Evolutionary conservation across 2,113 vertebrate genomes (phyloP), one percentile per base, ranked within the genome.

Genomic region (Platysteira castanea): DNA sequence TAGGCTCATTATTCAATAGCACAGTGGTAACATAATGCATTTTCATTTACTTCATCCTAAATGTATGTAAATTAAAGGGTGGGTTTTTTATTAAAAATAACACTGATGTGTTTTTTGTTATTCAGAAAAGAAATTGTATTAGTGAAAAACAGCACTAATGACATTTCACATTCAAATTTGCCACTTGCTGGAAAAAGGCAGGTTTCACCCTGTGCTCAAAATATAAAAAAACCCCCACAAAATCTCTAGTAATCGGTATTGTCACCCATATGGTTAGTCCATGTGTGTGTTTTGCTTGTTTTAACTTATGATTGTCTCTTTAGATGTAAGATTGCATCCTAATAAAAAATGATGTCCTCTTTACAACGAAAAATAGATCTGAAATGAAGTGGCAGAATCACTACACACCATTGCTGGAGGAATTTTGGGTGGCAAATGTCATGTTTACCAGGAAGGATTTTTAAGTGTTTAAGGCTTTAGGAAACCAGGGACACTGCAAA

Each of bases 1-100:
- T 81, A 93, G 93, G 96, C 84, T 97, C 96, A 95, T 97, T 98
- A 97, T 98, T 97, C 97, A 94, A 96, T 88, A 96, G 97, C 97
- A 96, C 96, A 89, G 97, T 95, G 93, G 97, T 90, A 96, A 97
- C 97, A 97, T 96, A 98, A 98, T 98, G 96, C 97, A 96, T 97
- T 98, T 98, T 98, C 97, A 98, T 98, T 98, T 98, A 98, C 96
- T 98, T 97, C 93, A 96, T 89, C 96, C 96, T 98, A 98, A 98
- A 97, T 97, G 96, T 98, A 98, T 98, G 97, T 98, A 98, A 98
- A 98, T 98, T 97, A 97, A 98, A 98, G 98, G 97, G 97, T 97
- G 91, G 20, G 8, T 97, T 98, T 98, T 98, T 97, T 98, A 98
- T 98, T 98, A 98, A 98, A 98, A 98, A 97, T 98, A 98, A 98